Evolutionary conservation across 2,113 vertebrate genomes (phyloP), one percentile per base, ranked within the genome.

Genomic region (Anhinga anhinga): DNA sequence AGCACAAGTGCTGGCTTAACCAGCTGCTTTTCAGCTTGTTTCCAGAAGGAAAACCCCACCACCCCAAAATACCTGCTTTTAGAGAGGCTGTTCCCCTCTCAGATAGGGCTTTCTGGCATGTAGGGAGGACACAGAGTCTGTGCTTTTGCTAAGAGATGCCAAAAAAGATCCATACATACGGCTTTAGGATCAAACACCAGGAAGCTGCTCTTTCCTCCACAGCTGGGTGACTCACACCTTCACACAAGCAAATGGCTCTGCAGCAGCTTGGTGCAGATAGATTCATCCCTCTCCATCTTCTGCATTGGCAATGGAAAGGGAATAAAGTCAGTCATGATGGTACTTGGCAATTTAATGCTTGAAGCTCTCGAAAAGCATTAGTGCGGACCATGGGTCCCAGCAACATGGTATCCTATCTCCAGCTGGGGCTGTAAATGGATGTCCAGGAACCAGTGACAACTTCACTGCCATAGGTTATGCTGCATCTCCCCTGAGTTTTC

Each of bases 201-300:
- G 72, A 82, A 93, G 29, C 32, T 82, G n/a, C 15, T 67, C 38
- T 42, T 73, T 55, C 38, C 53, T 70, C 30, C 42, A 32, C 47
- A 82, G 40, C 56, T 70, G 36, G 32, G 19, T 56, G 15, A 38
- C 45, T 88, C 38, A 45, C 26, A 26, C 14, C 56, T 49, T 65
- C 36, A 26, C 25, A 58, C 9, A 52, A 65, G 30, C 15, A 47
- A 65, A 63, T 0, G 3, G 42, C 27, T 85, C 36, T 63, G 42
- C 7, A 6, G 40, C 1, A 4, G 42, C 20, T 32, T 61, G 2
- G 4, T 1, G 1, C 14, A 10, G 2, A 4, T 20, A 45, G 32
- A 38, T 62, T 66, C 30, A 49, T n/a, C 55, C 11, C 2, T 40
- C 15, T 61, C 25, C 12, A 26, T 34, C 17, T 63, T 56, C 36